Evolutionary conservation across 2,797 vertebrate genomes (phyloP).

Genomic region (Microchirus variegatus): DNA sequence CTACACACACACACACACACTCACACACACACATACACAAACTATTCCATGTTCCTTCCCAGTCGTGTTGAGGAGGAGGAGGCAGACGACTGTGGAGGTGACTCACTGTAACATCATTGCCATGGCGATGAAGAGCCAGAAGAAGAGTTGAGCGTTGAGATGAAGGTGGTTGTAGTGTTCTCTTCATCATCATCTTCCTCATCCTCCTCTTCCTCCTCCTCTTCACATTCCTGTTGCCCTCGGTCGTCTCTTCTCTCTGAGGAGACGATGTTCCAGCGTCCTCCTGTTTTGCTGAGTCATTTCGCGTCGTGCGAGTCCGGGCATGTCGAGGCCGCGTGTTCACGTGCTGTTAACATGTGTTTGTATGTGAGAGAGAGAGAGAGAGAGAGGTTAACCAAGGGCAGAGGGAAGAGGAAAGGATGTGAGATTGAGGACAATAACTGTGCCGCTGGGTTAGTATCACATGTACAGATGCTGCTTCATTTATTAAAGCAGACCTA

Average conservation of each 20-base stretch:
- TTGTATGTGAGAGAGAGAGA: too few species aligned
- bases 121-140: constrained; percentile 77
- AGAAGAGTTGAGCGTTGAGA: constrained; percentile 39
- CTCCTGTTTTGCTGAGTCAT: constrained; percentile 63
- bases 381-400: constrained; percentile 54
- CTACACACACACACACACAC: constrained; percentile 12
- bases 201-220: constrained; percentile 9
- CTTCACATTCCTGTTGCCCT: constrained; percentile 33
- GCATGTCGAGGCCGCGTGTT: constrained; percentile 55
- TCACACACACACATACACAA: not conserved
- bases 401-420: constrained; percentile 23
- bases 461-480: too few species aligned
- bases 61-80: constrained; percentile 71
- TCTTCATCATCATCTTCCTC: constrained; percentile 17
- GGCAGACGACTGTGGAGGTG: constrained; percentile 77
- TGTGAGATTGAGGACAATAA: constrained; percentile 5
- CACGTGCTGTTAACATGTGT: constrained; percentile 64
- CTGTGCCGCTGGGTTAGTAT: too few species aligned
- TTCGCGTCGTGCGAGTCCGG: constrained; percentile 64
- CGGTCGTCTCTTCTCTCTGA: constrained; percentile 40
- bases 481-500: too few species aligned
- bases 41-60: constrained; percentile 66
- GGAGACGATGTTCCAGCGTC: constrained; percentile 56
- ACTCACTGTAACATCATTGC: constrained; percentile 81
- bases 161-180: constrained; percentile 34